These are phyloP conservation scores for Ceuthmochares aereus DNA, from an alignment of 2,113 vertebrate species.

Conservation along the genomic window DNA sequence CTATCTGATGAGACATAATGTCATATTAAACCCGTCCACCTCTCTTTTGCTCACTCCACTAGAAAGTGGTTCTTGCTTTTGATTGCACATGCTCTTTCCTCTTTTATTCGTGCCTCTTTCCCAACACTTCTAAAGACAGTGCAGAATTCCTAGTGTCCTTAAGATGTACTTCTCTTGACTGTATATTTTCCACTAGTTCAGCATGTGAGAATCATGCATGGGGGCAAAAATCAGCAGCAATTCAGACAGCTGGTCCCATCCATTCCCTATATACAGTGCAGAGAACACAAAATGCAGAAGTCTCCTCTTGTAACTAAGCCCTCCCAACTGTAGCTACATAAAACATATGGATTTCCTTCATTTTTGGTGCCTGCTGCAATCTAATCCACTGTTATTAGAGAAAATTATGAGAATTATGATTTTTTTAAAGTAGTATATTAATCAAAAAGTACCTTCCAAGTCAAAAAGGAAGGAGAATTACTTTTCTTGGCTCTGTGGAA, in stretches of 20 bases:
- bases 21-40: background rate
- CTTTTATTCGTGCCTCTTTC: background rate
- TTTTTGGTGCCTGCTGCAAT: background rate
- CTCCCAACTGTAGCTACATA: background rate
- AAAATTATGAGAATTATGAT: background rate
- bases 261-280: background rate
- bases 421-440: background rate
- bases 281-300: background rate
- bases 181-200: background rate
- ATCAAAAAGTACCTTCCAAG: background rate
- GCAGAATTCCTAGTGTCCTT: background rate
- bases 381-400: background rate
- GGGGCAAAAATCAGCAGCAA: background rate
- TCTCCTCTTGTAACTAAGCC: background rate
- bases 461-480: background rate
- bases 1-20: background rate
- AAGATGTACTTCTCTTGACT: background rate
- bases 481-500: background rate
- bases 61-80: background rate
- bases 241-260: background rate
- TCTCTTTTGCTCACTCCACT: background rate
- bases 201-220: background rate
- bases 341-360: background rate
- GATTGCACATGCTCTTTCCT: background rate
- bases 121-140: background rate